phyloP scores from a whole-genome alignment of 2,113 vertebrate genomes.

The Furnarius figulus region DNA sequence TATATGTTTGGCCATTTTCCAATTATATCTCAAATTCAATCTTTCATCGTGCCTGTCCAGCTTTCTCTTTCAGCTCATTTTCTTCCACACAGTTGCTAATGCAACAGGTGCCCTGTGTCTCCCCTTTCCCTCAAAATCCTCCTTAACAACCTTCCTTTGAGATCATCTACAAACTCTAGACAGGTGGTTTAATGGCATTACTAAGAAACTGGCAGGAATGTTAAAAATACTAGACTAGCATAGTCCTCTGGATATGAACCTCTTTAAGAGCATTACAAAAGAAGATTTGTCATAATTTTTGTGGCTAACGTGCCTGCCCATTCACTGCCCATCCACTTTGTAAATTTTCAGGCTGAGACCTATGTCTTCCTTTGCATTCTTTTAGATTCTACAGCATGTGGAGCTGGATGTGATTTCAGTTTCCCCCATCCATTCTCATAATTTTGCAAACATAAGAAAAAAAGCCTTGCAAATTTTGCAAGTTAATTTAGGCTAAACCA shows the following conservation, averaged over 20 bases:
- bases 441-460: background rate
- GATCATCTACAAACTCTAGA: background rate
- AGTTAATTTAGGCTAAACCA: background rate
- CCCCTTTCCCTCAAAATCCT: background rate
- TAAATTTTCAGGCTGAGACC: background rate
- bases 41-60: background rate
- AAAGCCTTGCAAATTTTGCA: background rate
- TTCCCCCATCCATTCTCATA: background rate
- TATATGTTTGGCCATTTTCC: background rate
- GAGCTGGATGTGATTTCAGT: background rate
- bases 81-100: background rate
- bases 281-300: background rate
- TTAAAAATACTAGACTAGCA: background rate
- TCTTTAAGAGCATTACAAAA: background rate
- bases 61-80: background rate
- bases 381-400: background rate
- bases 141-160: background rate
- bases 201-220: background rate
- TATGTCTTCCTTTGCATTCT: background rate
- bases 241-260: background rate
- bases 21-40: background rate
- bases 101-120: accelerated
- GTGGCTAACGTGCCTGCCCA: accelerated
- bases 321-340: background rate
- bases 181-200: background rate